phyloP scores from a whole-genome alignment of 2,797 vertebrate genomes.

The Menidia menidia region DNA sequence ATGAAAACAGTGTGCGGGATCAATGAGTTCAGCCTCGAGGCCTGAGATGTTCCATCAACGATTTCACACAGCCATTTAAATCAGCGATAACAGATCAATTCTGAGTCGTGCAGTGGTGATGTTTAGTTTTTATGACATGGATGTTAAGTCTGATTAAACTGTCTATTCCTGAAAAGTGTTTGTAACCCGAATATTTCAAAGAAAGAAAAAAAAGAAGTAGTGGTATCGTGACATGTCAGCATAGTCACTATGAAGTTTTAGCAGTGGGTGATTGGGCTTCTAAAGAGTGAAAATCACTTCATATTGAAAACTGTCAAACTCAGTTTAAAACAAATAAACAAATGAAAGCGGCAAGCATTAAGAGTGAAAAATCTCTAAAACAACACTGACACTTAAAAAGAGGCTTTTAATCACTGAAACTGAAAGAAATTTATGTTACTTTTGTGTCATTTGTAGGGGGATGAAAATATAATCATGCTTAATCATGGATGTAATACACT shows the following conservation, averaged over 20 bases:
- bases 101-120: constrained; percentile 50
- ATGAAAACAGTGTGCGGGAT: constrained; percentile 70
- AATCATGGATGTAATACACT: too few relatives aligned
- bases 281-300: too few relatives aligned
- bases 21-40: constrained; percentile 69
- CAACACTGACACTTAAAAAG: too few relatives aligned
- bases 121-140: constrained; percentile 57
- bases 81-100: constrained; percentile 65
- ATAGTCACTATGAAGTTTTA: neutral
- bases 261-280: too few relatives aligned
- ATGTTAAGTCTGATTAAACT: constrained; percentile 51
- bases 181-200: neutral
- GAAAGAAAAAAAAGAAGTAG: neutral
- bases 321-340: too few relatives aligned
- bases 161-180: constrained; percentile 7
- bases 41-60: constrained; percentile 75
- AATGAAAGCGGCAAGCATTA: too few relatives aligned
- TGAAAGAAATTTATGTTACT: too few relatives aligned
- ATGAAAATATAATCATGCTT: too few relatives aligned
- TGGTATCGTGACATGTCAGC: neutral
- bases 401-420: too few relatives aligned
- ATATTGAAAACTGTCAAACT: too few relatives aligned
- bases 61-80: constrained; percentile 74
- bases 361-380: too few relatives aligned
- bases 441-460: too few relatives aligned